Percentiles rank a stretch among this genome's conserved stretches.
Conservation (phyloP, 1,140 invertebrate genomes). For the Vollenhovia emeryi region DNA sequence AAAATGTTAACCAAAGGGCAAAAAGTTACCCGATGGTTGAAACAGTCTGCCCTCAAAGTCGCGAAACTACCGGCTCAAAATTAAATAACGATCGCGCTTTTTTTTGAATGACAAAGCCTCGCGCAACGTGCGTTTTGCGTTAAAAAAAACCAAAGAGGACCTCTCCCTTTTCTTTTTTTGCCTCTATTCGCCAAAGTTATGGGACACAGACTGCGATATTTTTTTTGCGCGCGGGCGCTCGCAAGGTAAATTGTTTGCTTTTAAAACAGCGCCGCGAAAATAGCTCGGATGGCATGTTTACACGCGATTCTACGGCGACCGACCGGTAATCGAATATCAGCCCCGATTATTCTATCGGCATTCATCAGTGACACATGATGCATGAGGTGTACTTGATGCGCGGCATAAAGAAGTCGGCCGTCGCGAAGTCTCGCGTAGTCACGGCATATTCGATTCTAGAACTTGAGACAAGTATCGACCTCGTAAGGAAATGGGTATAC, state of each 20-base stretch:
- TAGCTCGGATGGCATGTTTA: conserved; percentile 40
- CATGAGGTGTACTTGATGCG: background rate
- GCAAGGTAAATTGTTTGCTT: conserved; percentile 53
- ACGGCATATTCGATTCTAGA: background rate
- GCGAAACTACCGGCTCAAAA: background rate
- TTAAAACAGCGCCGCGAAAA: conserved; percentile 36
- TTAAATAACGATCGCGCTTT: background rate
- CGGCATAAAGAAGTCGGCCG: conserved; percentile 10
- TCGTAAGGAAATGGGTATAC: background rate
- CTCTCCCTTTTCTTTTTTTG: too few relatives aligned
- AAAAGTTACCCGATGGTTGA: too few relatives aligned
- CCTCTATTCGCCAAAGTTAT: conserved; percentile 17
- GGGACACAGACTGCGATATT: background rate
- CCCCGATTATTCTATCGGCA: background rate
- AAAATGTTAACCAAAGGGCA: too few relatives aligned
- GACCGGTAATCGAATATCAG: conserved; percentile 46
- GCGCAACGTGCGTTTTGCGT: background rate
- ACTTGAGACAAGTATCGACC: conserved; percentile 14
- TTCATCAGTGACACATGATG: conserved; percentile 22
- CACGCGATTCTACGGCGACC: conserved; percentile 27
- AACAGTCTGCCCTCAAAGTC: too few relatives aligned
- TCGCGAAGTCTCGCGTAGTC: background rate
- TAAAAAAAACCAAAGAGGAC: background rate
- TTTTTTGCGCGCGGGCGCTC: conserved; percentile 6
- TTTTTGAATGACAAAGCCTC: background rate